These are phyloP conservation scores for Leptinotarsa rubiginosa DNA, from an alignment of 2,888 invertebrate genomes.

Conservation along the genomic window DNA sequence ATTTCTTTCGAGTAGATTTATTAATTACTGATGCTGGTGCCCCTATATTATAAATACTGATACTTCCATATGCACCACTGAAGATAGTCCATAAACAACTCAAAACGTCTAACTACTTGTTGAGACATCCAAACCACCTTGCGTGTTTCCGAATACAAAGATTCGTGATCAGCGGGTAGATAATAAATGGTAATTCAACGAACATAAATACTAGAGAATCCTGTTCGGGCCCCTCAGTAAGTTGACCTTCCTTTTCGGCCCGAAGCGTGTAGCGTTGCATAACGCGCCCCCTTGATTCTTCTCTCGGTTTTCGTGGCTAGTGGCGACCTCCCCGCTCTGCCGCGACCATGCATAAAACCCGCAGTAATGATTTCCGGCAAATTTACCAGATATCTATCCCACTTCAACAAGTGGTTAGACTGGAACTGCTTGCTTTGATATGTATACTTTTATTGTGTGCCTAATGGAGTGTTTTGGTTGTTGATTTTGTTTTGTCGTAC, in stretches of 20 bases:
- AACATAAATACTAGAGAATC: conserved; percentile 4
- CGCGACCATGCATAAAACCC: conserved; percentile 53
- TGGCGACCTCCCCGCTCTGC: conserved; percentile 38
- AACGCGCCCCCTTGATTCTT: conserved; percentile 52
- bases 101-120: conserved; percentile 4
- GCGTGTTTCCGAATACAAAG: conserved; percentile 2
- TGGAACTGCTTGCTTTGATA: conserved; percentile 30
- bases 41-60: too few relatives aligned
- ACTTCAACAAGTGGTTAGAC: conserved; percentile 47
- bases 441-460: conserved; percentile 16
- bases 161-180: background rate
- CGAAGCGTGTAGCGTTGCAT: conserved; percentile 50
- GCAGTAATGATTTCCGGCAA: conserved; percentile 55
- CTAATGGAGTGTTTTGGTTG: conserved; percentile 7
- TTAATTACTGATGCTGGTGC: too few relatives aligned
- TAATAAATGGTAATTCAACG: background rate
- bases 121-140: background rate
- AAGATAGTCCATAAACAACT: background rate
- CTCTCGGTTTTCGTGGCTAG: conserved; percentile 41
- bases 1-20: too few relatives aligned
- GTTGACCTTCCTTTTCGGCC: conserved; percentile 52
- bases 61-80: too few relatives aligned
- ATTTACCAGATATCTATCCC: conserved; percentile 45
- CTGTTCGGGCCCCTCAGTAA: conserved; percentile 23
- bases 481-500: background rate